Conservation (phyloP, 2,888 invertebrate species). For the Latheticus oryzae region DNA sequence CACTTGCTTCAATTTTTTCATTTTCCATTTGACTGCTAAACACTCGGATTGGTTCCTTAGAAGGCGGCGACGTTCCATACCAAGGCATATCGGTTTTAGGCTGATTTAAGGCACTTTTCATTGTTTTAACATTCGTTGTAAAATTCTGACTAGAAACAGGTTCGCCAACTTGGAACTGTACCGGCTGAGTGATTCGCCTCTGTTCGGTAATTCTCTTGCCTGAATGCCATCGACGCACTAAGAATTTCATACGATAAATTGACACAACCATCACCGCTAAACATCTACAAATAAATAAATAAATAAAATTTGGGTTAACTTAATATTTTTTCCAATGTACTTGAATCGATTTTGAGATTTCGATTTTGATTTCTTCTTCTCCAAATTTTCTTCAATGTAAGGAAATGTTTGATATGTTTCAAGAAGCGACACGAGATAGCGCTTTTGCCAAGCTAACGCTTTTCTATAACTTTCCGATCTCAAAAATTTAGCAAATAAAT, state of each 20-base stretch:
- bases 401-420: conserved; percentile 16
- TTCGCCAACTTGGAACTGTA: conserved; percentile 61
- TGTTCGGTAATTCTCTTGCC: conserved; percentile 67
- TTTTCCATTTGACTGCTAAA: not conserved
- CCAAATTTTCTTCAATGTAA: not conserved
- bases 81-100: conserved; percentile 49
- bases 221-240: conserved; percentile 73
- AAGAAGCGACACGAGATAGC: conserved; percentile 74
- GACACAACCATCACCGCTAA: conserved; percentile 71
- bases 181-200: conserved; percentile 9
- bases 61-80: conserved; percentile 60
- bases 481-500: conserved; percentile 76
- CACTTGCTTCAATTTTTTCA: not conserved
- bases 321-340: conserved; percentile 16
- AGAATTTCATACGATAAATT: conserved; percentile 74
- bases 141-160: conserved; percentile 62
- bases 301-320: not conserved
- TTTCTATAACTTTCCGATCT: conserved; percentile 88
- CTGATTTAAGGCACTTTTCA: conserved; percentile 29
- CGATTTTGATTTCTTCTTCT: not conserved
- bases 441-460: conserved; percentile 90
- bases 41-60: conserved; percentile 49
- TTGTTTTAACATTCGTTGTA: conserved; percentile 25
- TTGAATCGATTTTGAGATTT: conserved; percentile 2
- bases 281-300: conserved; percentile 66